Evolutionary conservation across 2,888 invertebrate species (phyloP), one percentile per base, ranked within the genome.

Genomic region (Sepioteuthis lessoniana): DNA sequence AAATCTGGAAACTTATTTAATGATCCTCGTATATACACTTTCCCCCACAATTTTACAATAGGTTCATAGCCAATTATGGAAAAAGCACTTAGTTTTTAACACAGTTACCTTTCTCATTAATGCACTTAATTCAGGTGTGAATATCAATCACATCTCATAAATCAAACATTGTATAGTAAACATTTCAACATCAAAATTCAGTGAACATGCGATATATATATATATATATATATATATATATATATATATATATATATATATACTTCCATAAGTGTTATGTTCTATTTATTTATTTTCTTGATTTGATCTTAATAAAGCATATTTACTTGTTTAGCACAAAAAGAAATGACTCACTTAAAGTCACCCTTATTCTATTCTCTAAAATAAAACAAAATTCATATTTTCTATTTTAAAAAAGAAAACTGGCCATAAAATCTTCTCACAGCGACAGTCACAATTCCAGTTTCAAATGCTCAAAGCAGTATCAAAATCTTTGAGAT

Each of bases 221-320:
- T 25, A 50, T 50, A 50, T 50, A 50, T 50, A 50, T 50, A 50
- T 50, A 50, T 25, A 50, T 50, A 50, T 25, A 50, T 50, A 76
- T 76, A 76, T 76, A 76, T 76, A 76, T 76, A 76, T 76, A 76
- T 76, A 76, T 76, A 76, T 76, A 76, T 76, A 76, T 76, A 76
- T 76, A 76, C 31, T 31, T 76, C 31, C n/a, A 76, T 76, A 76
- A 60, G n/a, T n/a, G n/a, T 76, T 76, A n/a, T 76, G 31, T 76
- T 76, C 31, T n/a, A 76, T 35, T 76, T 13, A 76, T n/a, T 76
- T 35, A 5, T 76, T 76, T 1, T 76, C 76, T 76, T n/a, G 16
- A 76, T 13, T 76, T n/a, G 76, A 76, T 55, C 25, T 55, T 25
- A 35, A 16, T 76, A n/a, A 76, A 42, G n/a, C n/a, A 76, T 76